phyloP scores from a whole-genome alignment of 2,888 invertebrate species.

The Hedychridium roseum region DNA sequence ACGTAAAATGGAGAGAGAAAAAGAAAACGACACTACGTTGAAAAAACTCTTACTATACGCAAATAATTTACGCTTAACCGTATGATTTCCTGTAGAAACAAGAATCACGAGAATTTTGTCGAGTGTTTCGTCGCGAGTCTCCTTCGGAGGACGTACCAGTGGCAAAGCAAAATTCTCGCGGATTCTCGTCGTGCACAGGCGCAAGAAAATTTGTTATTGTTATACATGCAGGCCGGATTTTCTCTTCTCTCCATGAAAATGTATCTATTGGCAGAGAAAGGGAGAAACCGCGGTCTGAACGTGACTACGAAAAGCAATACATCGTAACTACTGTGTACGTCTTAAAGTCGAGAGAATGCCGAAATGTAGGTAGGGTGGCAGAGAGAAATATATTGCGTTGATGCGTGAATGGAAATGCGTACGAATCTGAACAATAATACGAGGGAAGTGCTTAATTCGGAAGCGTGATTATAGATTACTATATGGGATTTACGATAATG shows the following conservation, averaged over 20 bases:
- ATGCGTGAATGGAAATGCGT: constrained; percentile 25
- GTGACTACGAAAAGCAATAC: constrained; percentile 75
- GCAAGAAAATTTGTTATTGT: constrained; percentile 32
- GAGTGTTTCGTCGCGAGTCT: neutral
- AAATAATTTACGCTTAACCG: constrained; percentile 36
- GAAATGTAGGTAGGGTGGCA: constrained; percentile 23
- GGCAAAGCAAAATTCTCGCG: constrained; percentile 10
- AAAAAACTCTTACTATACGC: constrained; percentile 42
- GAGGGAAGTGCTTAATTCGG: no score
- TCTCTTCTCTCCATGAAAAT: constrained; percentile 27
- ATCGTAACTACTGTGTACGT: constrained; percentile 69
- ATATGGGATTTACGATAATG: constrained; percentile 36
- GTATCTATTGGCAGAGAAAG: constrained; percentile 21
- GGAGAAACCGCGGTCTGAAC: constrained; percentile 58
- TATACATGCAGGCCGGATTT: constrained; percentile 29
- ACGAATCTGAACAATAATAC: no score
- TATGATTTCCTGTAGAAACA: constrained; percentile 24
- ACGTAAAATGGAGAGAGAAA: constrained; percentile 44
- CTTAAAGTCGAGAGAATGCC: constrained; percentile 26
- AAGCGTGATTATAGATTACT: constrained; percentile 28
- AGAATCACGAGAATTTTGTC: neutral
- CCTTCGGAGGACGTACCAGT: neutral
- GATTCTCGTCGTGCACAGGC: constrained; percentile 8
- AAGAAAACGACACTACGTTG: constrained; percentile 31
- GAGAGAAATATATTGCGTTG: no score